These are phyloP conservation scores for Coryphaenoides rupestris DNA, from an alignment of 2,113 vertebrate species.

Conservation along the genomic window DNA sequence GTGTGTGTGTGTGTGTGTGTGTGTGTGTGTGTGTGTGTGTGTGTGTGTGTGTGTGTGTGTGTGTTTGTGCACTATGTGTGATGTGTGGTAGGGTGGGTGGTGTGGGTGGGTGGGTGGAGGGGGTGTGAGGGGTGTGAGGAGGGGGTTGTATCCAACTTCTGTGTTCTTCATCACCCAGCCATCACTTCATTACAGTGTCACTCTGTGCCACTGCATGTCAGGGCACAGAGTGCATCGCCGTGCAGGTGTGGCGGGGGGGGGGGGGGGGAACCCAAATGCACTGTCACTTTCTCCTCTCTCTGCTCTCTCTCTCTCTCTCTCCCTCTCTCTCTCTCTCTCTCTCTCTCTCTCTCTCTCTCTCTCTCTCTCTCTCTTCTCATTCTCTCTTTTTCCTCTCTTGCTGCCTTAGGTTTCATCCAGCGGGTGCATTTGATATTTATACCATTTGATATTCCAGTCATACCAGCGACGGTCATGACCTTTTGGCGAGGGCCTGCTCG, in stretches of 20 bases:
- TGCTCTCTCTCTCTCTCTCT: no score
- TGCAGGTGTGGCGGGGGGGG: conserved; percentile 59
- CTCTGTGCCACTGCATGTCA: conserved; percentile 49
- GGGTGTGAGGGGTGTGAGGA: conserved; percentile 12
- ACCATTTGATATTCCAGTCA: conserved; percentile 12
- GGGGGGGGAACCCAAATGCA: conserved; percentile 23
- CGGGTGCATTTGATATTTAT: conserved; percentile 36
- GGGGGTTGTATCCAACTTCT: conserved; percentile 50
- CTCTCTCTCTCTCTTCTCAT: no score
- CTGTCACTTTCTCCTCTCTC: no score
- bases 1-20: neutral
- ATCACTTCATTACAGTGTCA: conserved; percentile 66
- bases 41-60: conserved; percentile 13
- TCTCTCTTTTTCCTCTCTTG: no score
- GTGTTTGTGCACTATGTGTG: no score
- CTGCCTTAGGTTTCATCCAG: conserved; percentile 48
- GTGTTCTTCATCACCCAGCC: conserved; percentile 65
- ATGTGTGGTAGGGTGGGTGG: no score
- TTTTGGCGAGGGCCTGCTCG: conserved; percentile 22
- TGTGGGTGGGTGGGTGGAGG: no score
- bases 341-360: no score
- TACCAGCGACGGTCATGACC: conserved; percentile 6
- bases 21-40: neutral
- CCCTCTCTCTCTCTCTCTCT: no score
- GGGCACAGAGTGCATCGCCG: conserved; percentile 50